These are phyloP conservation scores for Ophthalmolycus amberensis DNA, from an alignment of 2,113 vertebrate genomes.

Conservation along the genomic window DNA sequence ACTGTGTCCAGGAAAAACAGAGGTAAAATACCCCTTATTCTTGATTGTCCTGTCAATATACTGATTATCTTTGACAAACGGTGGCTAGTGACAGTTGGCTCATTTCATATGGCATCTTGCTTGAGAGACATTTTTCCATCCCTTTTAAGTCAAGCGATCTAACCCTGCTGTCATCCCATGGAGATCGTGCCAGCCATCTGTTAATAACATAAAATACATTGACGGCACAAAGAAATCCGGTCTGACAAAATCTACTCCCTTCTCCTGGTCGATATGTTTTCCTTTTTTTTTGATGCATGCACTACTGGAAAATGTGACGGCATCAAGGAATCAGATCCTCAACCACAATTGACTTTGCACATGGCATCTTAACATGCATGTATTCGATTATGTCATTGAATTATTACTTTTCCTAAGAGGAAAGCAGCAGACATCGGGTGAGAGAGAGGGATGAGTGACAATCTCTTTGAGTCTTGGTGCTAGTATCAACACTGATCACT, in stretches of 20 bases:
- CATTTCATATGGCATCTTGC: constrained; percentile 46
- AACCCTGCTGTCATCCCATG: constrained; percentile 35
- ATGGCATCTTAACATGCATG: constrained; percentile 33
- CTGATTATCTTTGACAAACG: constrained; percentile 35
- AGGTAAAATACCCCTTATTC: neutral
- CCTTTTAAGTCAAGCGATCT: constrained; percentile 40
- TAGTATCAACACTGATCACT: constrained; percentile 1
- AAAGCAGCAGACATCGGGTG: neutral
- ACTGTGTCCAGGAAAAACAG: constrained; percentile 1
- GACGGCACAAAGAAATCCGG: constrained; percentile 32
- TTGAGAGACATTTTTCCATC: constrained; percentile 32
- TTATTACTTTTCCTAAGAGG: constrained; percentile 29
- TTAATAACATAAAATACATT: constrained; percentile 46
- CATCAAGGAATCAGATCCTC: constrained; percentile 32
- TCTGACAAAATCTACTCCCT: constrained; percentile 2
- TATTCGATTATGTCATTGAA: constrained; percentile 46
- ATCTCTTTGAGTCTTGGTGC: constrained; percentile 5
- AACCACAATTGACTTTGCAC: constrained; percentile 21
- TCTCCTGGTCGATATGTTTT: constrained; percentile 28
- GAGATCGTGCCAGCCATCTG: constrained; percentile 41
- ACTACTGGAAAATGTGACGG: neutral
- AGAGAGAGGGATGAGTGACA: constrained; percentile 13
- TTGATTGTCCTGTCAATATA: constrained; percentile 39
- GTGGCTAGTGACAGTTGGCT: constrained; percentile 53
- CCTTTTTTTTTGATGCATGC: constrained; percentile 36